Evolutionary conservation across 2,797 vertebrate species (phyloP).

Genomic region (Pipistrellus nathusii): DNA sequence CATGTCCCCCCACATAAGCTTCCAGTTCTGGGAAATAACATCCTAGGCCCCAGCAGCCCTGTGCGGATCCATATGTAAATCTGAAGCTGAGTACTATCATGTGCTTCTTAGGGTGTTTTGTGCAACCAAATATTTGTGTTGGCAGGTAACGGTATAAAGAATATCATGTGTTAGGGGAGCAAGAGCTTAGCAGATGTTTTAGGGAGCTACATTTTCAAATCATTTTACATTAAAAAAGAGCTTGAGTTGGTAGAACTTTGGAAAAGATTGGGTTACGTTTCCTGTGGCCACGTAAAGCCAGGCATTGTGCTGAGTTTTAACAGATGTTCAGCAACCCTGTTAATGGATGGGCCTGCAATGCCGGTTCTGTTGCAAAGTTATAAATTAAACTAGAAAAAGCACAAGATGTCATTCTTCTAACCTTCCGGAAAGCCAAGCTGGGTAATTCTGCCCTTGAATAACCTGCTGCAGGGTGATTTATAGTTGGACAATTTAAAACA

Average conservation of each 20-base stretch:
- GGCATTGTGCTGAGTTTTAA: constrained; percentile 85
- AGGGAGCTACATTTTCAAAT: constrained; percentile 87
- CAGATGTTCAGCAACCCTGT: constrained; percentile 87
- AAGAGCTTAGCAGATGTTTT: constrained; percentile 91
- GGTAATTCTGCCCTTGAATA: constrained; percentile 80
- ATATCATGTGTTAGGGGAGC: constrained; percentile 87
- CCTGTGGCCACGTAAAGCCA: constrained; percentile 87
- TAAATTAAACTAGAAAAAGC: constrained; percentile 85
- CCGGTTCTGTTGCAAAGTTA: constrained; percentile 83
- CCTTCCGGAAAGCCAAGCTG: constrained; percentile 78
- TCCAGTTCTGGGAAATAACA: constrained; percentile 1
- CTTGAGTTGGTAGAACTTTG: constrained; percentile 86
- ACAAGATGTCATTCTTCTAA: constrained; percentile 83
- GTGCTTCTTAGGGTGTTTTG: constrained; percentile 84
- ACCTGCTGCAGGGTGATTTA: constrained; percentile 76
- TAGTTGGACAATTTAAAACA: constrained; percentile 77
- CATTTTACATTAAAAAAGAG: constrained; percentile 85
- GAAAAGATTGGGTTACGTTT: constrained; percentile 89
- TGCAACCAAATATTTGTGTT: constrained; percentile 89
- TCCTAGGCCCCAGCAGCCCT: constrained; percentile 63
- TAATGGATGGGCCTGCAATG: constrained; percentile 82
- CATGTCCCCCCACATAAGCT: background rate
- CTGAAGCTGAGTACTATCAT: constrained; percentile 82
- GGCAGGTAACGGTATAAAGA: constrained; percentile 86
- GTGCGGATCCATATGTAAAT: constrained; percentile 67